Evolutionary conservation across 2,888 invertebrate genomes (phyloP).

Genomic region (Dolichomitus sp.): DNA sequence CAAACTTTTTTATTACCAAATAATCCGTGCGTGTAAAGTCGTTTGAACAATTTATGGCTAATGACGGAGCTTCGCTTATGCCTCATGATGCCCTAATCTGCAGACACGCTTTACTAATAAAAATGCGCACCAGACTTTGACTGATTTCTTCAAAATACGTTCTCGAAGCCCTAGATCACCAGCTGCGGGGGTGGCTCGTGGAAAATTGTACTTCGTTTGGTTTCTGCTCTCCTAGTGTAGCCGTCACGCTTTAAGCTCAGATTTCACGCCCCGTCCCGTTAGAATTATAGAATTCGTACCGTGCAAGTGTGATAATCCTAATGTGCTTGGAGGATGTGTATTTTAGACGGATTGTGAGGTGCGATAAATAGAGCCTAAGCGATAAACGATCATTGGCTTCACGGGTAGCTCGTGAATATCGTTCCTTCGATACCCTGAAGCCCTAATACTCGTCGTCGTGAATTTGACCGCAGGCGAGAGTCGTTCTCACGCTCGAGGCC

Average conservation of each 20-base stretch:
- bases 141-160: neutral
- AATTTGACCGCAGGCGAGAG: slow-evolving; percentile 80
- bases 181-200: slow-evolving; percentile 35
- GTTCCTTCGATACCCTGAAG: slow-evolving; percentile 73
- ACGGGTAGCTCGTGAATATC: slow-evolving; percentile 23
- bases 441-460: slow-evolving; percentile 79
- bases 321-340: neutral
- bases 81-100: slow-evolving; percentile 71
- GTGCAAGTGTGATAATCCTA: neutral
- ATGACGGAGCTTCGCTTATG: neutral
- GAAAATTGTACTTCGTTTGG: slow-evolving; percentile 15
- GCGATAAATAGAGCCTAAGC: neutral
- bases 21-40: neutral
- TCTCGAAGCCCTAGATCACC: neutral
- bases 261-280: slow-evolving; percentile 63
- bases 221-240: slow-evolving; percentile 73
- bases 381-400: slow-evolving; percentile 3
- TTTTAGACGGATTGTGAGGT: neutral
- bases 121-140: slow-evolving; percentile 66
- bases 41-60: neutral
- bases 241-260: slow-evolving; percentile 71
- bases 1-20: neutral
- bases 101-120: slow-evolving; percentile 71
- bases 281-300: slow-evolving; percentile 7
- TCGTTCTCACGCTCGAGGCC: slow-evolving; percentile 79